Evolutionary conservation across 2,797 vertebrate genomes (phyloP), one percentile per base, ranked within the genome.

Genomic region (Geotrypetes seraphini): DNA sequence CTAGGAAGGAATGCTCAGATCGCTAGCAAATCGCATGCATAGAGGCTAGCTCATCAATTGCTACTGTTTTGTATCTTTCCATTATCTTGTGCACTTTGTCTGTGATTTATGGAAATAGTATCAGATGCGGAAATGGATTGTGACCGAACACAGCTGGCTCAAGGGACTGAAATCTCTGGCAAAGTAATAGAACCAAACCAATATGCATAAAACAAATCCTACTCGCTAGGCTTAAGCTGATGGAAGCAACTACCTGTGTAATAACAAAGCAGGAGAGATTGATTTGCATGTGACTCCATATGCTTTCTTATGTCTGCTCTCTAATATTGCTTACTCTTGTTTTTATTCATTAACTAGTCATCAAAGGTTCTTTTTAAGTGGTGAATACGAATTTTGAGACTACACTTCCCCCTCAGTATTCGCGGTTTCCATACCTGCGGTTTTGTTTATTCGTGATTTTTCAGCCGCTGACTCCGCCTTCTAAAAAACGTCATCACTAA

Each of bases 161-260:
- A 39, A 63, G 81, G 81, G 79, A 85, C 60, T 51, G 71, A 43
- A 66, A 53, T 66, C 60, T 76, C 63, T 53, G 72, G 69, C 64
- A 76, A 70, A 66, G 54, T 77, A 81, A 80, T 71, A 75, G 71
- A 84, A 78, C 57, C 72, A 66, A 73, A 28, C 46, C 72, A 78
- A 73, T 82, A 75, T 79, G 73, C 78, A 82, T 83, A 81, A 80
- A 76, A 67, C 67, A 78, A 73, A 81, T 71, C 57, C 16, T 47
- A 60, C 62, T 57, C 46, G 39, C 55, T 50, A 45, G 70, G 67
- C 59, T 66, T 66, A 40, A 59, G 59, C 57, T 69, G 70, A 70
- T 13, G 62, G 65, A 78, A 69, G 63, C 73, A 83, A 79, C 74
- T 77, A 77, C 66, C 72, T 83, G 69, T 81, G 68, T 83, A 74